Evolutionary conservation across 2,113 vertebrate species (phyloP).

Genomic region (Dicrurus megarhynchus): DNA sequence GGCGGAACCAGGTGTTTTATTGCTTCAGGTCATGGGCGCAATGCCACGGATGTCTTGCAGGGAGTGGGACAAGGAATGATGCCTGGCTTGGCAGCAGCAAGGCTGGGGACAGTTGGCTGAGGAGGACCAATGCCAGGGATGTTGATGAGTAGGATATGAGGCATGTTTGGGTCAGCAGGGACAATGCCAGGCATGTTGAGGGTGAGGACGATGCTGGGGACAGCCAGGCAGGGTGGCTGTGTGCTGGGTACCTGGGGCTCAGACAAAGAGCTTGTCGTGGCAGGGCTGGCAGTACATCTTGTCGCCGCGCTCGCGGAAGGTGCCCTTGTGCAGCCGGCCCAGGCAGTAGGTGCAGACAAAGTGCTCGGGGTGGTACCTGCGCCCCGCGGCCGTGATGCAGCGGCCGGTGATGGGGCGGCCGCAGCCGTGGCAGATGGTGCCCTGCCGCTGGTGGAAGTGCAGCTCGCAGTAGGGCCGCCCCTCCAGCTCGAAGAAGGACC

Average conservation of each 20-base stretch:
- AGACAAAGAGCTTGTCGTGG: constrained; percentile 80
- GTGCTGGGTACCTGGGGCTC: background rate
- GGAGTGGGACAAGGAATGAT: background rate
- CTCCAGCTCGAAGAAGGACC: constrained; percentile 85
- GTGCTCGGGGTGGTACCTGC: constrained; percentile 91
- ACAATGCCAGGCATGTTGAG: fast-evolving
- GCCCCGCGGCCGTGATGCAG: constrained; percentile 80
- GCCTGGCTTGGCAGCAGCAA: background rate
- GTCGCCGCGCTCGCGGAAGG: constrained; percentile 75
- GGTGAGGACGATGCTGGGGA: fast-evolving
- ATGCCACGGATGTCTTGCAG: too few relatives aligned
- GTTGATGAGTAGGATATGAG: background rate
- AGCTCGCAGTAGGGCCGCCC: constrained; percentile 84
- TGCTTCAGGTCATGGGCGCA: background rate
- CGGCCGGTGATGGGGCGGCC: constrained; percentile 77
- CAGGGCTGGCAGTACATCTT: constrained; percentile 86
- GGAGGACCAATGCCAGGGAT: fast-evolving
- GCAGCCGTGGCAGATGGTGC: constrained; percentile 81
- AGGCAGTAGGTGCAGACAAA: constrained; percentile 89
- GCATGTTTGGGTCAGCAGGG: background rate
- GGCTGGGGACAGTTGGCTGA: background rate
- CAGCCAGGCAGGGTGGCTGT: fast-evolving
- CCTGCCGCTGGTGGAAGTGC: constrained; percentile 85
- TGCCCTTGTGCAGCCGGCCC: constrained; percentile 83
- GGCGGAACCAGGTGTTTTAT: background rate